phyloP scores from a whole-genome alignment of 2,113 vertebrate genomes.

The Siniperca chuatsi region DNA sequence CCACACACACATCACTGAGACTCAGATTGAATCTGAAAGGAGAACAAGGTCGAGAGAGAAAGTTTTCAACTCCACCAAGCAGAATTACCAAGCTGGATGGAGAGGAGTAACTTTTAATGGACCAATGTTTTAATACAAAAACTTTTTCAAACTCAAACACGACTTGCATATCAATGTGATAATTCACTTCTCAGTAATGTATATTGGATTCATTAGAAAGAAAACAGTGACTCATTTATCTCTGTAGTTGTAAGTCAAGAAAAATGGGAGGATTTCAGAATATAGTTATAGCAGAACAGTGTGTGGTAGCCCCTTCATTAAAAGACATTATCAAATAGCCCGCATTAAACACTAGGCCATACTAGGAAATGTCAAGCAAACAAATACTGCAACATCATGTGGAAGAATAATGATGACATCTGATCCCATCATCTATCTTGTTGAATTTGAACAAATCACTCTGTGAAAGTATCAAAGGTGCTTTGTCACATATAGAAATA shows the following conservation, averaged over 20 bases:
- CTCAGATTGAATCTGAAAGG: conserved; percentile 74
- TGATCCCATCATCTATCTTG: not conserved
- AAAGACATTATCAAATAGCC: not conserved
- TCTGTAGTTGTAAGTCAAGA: conserved; percentile 4
- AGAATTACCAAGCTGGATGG: conserved; percentile 64
- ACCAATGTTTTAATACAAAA: conserved; percentile 67
- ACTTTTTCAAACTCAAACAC: conserved; percentile 58
- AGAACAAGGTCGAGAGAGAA: conserved; percentile 70
- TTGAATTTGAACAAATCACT: not conserved
- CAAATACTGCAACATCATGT: not conserved
- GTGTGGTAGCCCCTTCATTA: not conserved
- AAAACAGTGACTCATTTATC: conserved; percentile 22
- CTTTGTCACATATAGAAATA: not conserved
- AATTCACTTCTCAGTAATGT: conserved; percentile 50
- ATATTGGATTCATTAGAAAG: conserved; percentile 35
- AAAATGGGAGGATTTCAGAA: conserved; percentile 7
- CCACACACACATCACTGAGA: conserved; percentile 43
- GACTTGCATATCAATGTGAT: conserved; percentile 65
- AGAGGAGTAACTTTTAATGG: conserved; percentile 76
- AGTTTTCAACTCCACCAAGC: conserved; percentile 75
- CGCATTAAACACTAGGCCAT: not conserved
- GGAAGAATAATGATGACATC: not conserved
- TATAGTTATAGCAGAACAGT: too few species aligned
- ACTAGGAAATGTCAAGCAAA: not conserved
- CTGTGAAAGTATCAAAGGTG: too few species aligned